Percentiles rank a stretch among this genome's conserved stretches.
phyloP scores from a whole-genome alignment of 2,888 invertebrate species.

The Nezara viridula region DNA sequence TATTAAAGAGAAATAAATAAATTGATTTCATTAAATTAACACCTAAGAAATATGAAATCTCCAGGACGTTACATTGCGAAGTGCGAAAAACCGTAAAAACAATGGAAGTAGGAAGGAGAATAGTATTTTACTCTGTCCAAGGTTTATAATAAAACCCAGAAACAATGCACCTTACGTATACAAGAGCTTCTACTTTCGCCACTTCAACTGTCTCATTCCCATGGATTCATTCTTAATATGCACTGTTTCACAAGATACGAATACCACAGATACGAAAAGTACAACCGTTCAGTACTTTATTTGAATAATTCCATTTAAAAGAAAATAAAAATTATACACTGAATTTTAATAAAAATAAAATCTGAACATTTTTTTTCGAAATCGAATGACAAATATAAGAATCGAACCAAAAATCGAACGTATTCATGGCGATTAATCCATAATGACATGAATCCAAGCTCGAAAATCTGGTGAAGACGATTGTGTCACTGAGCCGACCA shows the following conservation, averaged over 20 bases:
- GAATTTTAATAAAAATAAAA: too few species aligned
- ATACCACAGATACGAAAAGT: background rate
- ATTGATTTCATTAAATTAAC: background rate
- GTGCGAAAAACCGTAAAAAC: conserved; percentile 30
- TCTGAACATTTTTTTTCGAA: background rate
- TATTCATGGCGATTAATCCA: background rate
- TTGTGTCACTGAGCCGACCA: conserved; percentile 41
- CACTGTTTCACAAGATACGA: background rate
- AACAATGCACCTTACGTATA: conserved; percentile 44
- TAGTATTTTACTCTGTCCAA: conserved; percentile 5
- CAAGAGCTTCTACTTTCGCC: conserved; percentile 44
- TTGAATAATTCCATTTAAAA: too few species aligned
- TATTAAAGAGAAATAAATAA: background rate
- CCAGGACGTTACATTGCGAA: conserved; percentile 8
- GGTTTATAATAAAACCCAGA: conserved; percentile 31
- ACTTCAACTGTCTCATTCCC: conserved; percentile 31
- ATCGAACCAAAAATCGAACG: background rate
- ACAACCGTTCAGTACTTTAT: background rate
- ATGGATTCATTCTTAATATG: background rate
- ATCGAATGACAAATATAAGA: background rate
- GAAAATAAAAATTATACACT: too few species aligned
- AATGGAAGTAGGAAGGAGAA: conserved; percentile 36
- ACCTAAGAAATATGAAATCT: background rate
- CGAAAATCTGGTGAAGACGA: background rate
- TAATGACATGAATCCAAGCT: background rate